A percentile compares a stretch with the other conserved stretches of the same genome.
Evolutionary conservation across 2,888 invertebrate genomes (phyloP).

Genomic region (Heliconius hortense): DNA sequence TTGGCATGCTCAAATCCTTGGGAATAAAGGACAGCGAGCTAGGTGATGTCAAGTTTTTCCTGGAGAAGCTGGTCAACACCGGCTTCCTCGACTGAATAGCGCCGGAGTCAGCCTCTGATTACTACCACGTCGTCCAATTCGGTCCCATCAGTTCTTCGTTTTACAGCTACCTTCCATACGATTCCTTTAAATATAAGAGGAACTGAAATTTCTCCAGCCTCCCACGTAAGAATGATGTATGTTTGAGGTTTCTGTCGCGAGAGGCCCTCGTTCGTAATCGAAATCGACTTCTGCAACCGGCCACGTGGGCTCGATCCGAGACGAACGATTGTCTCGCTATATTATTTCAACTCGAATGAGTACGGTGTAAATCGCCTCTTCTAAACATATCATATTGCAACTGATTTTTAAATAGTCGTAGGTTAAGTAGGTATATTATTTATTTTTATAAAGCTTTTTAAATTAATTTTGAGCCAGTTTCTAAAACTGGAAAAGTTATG

Average conservation of each 20-base stretch:
- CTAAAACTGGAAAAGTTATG: constrained; percentile 44
- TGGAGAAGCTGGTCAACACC: constrained; percentile 97
- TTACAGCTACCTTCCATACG: constrained; percentile 86
- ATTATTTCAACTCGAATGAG: constrained; percentile 31
- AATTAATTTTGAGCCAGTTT: constrained; percentile 33
- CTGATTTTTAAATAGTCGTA: constrained; percentile 48
- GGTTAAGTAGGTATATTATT: constrained; percentile 48
- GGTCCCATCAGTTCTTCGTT: constrained; percentile 87
- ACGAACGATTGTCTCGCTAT: constrained; percentile 50
- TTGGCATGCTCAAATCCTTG: constrained; percentile 95
- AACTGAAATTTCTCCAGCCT: constrained; percentile 56
- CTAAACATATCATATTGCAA: constrained; percentile 26
- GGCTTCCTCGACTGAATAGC: constrained; percentile 96
- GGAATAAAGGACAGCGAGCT: constrained; percentile 97
- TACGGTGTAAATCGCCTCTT: constrained; percentile 12
- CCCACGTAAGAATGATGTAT: constrained; percentile 58
- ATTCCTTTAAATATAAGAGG: constrained; percentile 76
- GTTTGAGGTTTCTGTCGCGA: constrained; percentile 40
- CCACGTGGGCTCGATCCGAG: constrained; percentile 66
- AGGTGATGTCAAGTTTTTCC: constrained; percentile 97
- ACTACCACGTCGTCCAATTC: constrained; percentile 85
- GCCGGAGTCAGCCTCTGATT: constrained; percentile 87
- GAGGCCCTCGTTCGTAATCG: constrained; percentile 48
- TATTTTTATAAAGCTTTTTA: constrained; percentile 30
- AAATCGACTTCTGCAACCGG: constrained; percentile 66